Percentiles rank a stretch among this genome's conserved stretches.
Conservation (phyloP, 2,113 vertebrate species). For the Bolborhynchus lineola region DNA sequence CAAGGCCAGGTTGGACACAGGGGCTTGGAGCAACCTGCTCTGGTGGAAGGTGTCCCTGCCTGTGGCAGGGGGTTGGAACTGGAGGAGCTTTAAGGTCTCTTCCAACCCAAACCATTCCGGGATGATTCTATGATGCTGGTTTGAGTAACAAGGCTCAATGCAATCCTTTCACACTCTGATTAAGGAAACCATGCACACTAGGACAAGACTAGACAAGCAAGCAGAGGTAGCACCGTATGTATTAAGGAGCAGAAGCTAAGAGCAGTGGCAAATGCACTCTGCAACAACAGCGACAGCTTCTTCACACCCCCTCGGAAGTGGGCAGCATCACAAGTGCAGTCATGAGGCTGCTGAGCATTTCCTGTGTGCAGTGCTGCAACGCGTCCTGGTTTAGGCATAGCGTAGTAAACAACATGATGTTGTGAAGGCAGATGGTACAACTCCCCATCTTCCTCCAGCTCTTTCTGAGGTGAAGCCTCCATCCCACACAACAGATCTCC, state of each 20-base stretch:
- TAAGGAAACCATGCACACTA: neutral
- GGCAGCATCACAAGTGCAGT: neutral
- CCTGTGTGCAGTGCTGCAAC: neutral
- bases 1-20: neutral
- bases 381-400: neutral
- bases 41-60: neutral
- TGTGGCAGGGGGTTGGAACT: neutral
- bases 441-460: neutral
- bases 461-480: neutral
- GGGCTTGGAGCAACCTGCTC: neutral
- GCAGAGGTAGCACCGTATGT: neutral
- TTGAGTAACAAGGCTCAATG: neutral
- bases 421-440: neutral
- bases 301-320: neutral
- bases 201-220: neutral
- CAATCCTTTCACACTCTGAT: neutral
- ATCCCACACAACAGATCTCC: fast-evolving
- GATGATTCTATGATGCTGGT: neutral
- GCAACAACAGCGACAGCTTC: neutral
- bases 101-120: neutral
- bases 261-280: neutral
- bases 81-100: neutral
- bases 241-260: neutral
- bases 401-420: neutral
- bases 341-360: neutral